Evolutionary conservation across 2,113 vertebrate genomes (phyloP).

Genomic region (Chionis minor): DNA sequence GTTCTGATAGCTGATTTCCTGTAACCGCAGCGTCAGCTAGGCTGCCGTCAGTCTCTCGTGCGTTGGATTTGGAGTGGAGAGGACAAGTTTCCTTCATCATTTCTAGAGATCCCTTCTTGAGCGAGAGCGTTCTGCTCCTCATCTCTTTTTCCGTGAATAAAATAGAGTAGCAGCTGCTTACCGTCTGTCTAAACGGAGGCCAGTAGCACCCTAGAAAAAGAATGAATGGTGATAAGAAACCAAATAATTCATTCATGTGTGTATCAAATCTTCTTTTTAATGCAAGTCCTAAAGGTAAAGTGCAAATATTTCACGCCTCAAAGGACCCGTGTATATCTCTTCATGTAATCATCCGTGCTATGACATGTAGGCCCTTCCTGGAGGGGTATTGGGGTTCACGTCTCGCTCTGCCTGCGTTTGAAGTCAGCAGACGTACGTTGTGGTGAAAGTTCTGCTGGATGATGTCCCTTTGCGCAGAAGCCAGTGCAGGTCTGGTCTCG

Average conservation of each 20-base stretch:
- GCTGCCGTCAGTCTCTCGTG: not conserved
- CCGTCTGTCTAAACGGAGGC: not conserved
- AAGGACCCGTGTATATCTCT: not conserved
- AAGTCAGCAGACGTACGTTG: accelerated
- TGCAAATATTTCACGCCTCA: not conserved
- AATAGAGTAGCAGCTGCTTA: not conserved
- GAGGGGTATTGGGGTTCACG: not conserved
- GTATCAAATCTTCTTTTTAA: not conserved
- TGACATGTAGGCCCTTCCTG: not conserved
- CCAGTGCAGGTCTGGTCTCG: accelerated
- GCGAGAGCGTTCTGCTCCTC: not conserved
- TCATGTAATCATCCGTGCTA: not conserved
- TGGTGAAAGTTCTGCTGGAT: accelerated
- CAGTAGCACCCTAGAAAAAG: not conserved
- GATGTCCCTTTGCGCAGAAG: not conserved
- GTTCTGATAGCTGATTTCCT: not conserved
- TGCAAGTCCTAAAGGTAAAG: not conserved
- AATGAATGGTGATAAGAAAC: not conserved
- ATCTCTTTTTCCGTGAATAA: not conserved
- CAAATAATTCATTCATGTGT: accelerated
- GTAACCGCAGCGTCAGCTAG: not conserved
- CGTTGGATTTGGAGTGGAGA: too few species aligned
- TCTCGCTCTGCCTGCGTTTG: not conserved
- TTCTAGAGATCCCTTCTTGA: not conserved
- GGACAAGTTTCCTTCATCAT: not conserved